A percentile compares a stretch with the other conserved stretches of the same genome.
These are phyloP conservation scores for Girardia tigrina DNA, from an alignment of 2,888 invertebrate genomes.

Conservation along the genomic window DNA sequence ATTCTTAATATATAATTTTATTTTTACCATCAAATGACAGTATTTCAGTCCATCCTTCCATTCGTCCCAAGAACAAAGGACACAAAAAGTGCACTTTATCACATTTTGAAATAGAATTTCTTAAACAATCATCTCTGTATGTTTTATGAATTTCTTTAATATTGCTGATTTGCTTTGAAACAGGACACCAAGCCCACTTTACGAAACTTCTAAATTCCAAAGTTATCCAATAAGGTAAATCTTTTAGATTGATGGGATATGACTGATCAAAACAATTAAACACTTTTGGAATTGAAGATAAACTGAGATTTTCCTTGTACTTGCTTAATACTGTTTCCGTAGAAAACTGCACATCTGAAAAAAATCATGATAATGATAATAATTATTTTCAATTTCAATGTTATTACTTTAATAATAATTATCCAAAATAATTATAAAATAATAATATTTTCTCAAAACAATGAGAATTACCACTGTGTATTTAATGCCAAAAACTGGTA, in stretches of 20 bases:
- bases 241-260: not conserved
- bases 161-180: not conserved
- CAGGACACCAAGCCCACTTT: not conserved
- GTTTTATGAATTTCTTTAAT: not conserved
- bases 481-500: too few species aligned
- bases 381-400: too few species aligned
- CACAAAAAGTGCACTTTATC: not conserved
- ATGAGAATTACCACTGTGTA: too few species aligned
- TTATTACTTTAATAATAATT: too few species aligned
- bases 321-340: not conserved
- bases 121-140: not conserved
- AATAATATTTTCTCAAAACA: too few species aligned
- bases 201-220: not conserved
- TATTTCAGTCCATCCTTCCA: not conserved
- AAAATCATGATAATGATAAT: too few species aligned
- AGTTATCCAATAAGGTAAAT: not conserved
- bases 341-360: not conserved
- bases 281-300: not conserved
- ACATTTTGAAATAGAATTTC: not conserved
- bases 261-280: not conserved
- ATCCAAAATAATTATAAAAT: too few species aligned
- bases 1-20: too few species aligned
- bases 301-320: not conserved
- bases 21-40: conserved; percentile 10
- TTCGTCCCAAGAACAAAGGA: not conserved